phyloP scores from a whole-genome alignment of 2,113 vertebrate genomes.

The Poeciliopsis occidentalis region DNA sequence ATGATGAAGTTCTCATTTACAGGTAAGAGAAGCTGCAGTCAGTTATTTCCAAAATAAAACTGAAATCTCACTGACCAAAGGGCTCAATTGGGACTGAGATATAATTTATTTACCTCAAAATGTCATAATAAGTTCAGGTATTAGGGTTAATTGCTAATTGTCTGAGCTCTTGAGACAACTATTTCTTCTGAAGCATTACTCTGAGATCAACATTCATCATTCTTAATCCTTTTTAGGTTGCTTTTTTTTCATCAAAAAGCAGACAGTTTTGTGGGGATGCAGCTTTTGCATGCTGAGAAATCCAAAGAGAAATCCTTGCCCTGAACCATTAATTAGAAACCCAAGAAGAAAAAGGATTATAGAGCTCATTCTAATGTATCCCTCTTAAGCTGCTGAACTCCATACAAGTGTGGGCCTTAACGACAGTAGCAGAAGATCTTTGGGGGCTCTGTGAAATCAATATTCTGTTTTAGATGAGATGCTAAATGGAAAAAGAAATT shows the following conservation, averaged over 20 bases:
- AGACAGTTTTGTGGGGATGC: conserved; percentile 9
- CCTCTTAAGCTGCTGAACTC: conserved; percentile 55
- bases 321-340: conserved; percentile 67
- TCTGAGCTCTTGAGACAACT: conserved; percentile 9
- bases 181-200: conserved; percentile 32
- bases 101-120: conserved; percentile 18
- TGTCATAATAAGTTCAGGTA: not conserved
- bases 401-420: conserved; percentile 32
- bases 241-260: not conserved
- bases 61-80: conserved; percentile 4
- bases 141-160: conserved; percentile 18
- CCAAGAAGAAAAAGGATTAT: conserved; percentile 59
- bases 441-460: conserved; percentile 56
- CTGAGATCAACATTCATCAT: conserved; percentile 31
- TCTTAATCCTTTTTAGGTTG: conserved; percentile 43
- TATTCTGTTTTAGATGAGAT: conserved; percentile 54
- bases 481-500: conserved; percentile 29
- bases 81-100: not conserved
- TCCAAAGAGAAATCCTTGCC: conserved; percentile 53
- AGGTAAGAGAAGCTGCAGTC: conserved; percentile 80
- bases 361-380: conserved; percentile 51
- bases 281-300: conserved; percentile 36
- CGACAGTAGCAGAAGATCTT: conserved; percentile 45
- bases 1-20: conserved; percentile 98
- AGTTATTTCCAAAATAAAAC: not conserved